Evolutionary conservation across 2,113 vertebrate genomes (phyloP).

Genomic region (Tragelaphus strepsiceros): DNA sequence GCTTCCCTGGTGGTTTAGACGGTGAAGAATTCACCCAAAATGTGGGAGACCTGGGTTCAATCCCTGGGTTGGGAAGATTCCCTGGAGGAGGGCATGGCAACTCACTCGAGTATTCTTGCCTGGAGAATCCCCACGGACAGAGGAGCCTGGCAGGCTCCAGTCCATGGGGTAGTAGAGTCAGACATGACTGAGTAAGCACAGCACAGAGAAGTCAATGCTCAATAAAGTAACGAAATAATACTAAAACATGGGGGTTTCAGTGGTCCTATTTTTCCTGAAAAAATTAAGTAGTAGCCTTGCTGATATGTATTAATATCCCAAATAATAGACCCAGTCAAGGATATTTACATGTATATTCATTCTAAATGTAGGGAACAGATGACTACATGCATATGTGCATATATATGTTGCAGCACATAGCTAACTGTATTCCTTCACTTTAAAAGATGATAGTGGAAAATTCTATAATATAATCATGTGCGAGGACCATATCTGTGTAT

Average conservation of each 20-base stretch:
- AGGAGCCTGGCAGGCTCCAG: background rate
- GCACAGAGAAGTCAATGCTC: background rate
- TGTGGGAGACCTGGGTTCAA: background rate
- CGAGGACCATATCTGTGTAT: background rate
- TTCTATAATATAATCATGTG: background rate
- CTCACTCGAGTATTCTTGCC: background rate
- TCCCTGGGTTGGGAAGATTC: background rate
- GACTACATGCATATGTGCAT: too few relatives aligned
- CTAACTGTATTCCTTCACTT: background rate
- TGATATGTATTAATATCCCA: background rate
- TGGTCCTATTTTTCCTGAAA: background rate
- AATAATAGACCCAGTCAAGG: background rate
- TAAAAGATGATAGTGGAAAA: background rate
- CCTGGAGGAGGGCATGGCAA: background rate
- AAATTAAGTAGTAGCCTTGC: background rate
- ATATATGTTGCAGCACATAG: background rate
- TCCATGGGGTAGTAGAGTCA: background rate
- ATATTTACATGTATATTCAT: background rate
- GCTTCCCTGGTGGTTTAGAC: background rate
- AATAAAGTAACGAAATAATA: background rate
- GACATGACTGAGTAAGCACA: background rate
- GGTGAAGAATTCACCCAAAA: background rate
- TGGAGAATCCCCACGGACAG: background rate
- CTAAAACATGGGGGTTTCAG: background rate
- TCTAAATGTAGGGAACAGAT: background rate